Conservation (phyloP, 2,888 invertebrate species). For the Cynaeus angustus region DNA sequence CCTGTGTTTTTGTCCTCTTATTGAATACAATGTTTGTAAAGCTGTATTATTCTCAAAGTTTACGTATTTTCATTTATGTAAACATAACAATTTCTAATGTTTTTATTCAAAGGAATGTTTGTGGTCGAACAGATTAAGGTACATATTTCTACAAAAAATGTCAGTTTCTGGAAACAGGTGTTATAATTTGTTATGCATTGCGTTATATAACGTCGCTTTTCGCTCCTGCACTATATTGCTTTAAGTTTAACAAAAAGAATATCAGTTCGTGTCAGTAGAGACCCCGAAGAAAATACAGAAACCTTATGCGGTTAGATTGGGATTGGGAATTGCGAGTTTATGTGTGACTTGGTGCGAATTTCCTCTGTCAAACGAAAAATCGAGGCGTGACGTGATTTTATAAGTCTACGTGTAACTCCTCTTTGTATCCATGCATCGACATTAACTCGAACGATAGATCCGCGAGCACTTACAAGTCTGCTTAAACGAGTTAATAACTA, state of each 20-base stretch:
- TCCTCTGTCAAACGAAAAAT: conserved; percentile 28
- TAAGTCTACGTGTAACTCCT: conserved; percentile 18
- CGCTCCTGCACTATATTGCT: not conserved
- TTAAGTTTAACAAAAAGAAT: conserved; percentile 13
- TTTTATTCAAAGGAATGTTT: no score
- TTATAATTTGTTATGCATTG: conserved; percentile 5
- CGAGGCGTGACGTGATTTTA: conserved; percentile 30
- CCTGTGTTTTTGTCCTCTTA: no score
- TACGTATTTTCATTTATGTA: no score
- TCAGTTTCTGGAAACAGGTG: no score
- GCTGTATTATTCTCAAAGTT: no score
- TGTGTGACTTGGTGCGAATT: conserved; percentile 22
- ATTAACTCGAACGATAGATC: conserved; percentile 30
- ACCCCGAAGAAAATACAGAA: conserved; percentile 24
- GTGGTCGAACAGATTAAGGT: no score
- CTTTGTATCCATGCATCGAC: conserved; percentile 36
- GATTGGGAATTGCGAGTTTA: conserved; percentile 35
- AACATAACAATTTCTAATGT: no score
- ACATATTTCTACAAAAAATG: no score
- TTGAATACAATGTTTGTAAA: no score
- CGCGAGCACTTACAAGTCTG: conserved; percentile 44
- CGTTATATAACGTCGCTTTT: not conserved
- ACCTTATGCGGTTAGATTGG: conserved; percentile 31
- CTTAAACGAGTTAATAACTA: conserved; percentile 47
- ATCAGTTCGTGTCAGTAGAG: conserved; percentile 27